Percentiles rank a stretch among this genome's conserved stretches.
Conservation (phyloP, 2,797 vertebrate genomes). For the Ctenopoma multispine region DNA sequence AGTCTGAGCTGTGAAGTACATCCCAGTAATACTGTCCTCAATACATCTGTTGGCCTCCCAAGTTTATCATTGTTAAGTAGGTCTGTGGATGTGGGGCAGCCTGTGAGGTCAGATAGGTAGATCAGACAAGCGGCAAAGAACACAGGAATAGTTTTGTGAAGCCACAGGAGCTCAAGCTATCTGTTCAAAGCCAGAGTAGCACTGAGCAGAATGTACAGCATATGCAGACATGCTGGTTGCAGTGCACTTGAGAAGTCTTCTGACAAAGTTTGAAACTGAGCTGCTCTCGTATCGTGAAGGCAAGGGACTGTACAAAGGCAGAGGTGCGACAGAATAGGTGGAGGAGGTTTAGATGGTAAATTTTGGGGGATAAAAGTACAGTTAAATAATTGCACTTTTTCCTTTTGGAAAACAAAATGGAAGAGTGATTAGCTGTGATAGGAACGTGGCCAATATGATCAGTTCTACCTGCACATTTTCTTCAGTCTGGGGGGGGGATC, state of each 20-base stretch:
- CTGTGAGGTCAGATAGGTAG: constrained; percentile 50
- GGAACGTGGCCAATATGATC: too few relatives aligned
- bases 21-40: constrained; percentile 15
- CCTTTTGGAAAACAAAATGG: too few relatives aligned
- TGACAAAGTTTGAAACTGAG: background rate
- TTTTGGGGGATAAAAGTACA: too few relatives aligned
- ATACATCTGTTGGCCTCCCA: constrained; percentile 14
- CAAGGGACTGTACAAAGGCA: too few relatives aligned
- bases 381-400: too few relatives aligned
- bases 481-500: too few relatives aligned
- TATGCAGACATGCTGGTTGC: background rate
- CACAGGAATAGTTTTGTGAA: constrained; percentile 8
- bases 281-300: background rate
- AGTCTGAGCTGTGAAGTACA: background rate
- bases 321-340: too few relatives aligned
- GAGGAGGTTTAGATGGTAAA: too few relatives aligned
- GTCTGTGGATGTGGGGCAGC: constrained; percentile 53
- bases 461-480: too few relatives aligned
- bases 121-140: constrained; percentile 12
- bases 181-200: background rate
- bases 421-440: too few relatives aligned
- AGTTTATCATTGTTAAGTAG: constrained; percentile 41
- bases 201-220: background rate
- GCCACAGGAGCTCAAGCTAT: background rate
- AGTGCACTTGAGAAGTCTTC: background rate